Percentiles rank a stretch among this genome's conserved stretches.
Conservation (phyloP, 2,888 invertebrate species). For the Melanchra persicariae region DNA sequence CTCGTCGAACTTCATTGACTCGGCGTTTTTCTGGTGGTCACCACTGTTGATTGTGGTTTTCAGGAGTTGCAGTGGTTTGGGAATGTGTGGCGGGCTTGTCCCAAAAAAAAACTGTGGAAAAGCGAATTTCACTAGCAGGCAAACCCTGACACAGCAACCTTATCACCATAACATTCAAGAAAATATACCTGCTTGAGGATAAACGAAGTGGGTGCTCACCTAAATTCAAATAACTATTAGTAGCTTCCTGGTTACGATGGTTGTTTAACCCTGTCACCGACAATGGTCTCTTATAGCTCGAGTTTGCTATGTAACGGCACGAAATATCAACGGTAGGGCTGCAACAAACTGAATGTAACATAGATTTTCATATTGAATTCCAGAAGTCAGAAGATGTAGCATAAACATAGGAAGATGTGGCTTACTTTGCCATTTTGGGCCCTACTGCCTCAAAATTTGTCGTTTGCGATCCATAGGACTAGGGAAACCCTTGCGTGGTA, state of each 20-base stretch:
- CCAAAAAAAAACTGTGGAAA: too few species aligned
- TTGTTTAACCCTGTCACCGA: conserved; percentile 12
- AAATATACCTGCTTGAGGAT: neutral
- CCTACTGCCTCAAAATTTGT: too few species aligned
- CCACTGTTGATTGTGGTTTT: too few species aligned
- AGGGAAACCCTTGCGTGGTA: neutral
- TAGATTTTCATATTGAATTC: neutral
- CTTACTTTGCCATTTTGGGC: too few species aligned
- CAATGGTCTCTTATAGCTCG: conserved; percentile 25
- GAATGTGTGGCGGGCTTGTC: too few species aligned
- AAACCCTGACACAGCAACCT: neutral
- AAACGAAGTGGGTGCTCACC: neutral
- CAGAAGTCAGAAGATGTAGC: neutral
- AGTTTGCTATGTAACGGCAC: conserved; percentile 34
- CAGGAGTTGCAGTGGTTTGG: too few species aligned
- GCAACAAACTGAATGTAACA: conserved; percentile 16
- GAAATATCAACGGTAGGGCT: conserved; percentile 41
- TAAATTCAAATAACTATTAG: neutral
- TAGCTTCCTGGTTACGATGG: neutral
- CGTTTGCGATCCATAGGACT: neutral
- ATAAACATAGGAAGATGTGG: too few species aligned
- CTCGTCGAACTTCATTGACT: too few species aligned
- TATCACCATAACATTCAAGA: neutral
- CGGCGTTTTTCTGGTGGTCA: too few species aligned
- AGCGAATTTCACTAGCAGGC: too few species aligned